phyloP scores from a whole-genome alignment of 2,797 vertebrate genomes.

The Euthynnus affinis region DNA sequence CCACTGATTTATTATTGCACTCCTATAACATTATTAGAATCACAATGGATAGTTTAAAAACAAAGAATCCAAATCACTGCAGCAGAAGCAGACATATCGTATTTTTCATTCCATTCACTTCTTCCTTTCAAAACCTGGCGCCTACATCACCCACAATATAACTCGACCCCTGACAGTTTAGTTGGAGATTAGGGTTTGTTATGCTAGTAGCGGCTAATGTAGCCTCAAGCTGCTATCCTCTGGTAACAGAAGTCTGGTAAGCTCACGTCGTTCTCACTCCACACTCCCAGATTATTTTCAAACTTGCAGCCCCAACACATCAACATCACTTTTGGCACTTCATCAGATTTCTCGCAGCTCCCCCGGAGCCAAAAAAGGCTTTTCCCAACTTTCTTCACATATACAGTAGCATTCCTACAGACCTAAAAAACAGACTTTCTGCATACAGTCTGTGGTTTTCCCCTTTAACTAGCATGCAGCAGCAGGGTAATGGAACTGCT shows the following conservation, averaged over 20 bases:
- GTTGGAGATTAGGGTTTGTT: neutral
- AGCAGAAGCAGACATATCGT: neutral
- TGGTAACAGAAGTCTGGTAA: neutral
- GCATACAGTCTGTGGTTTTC: neutral
- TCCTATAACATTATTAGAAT: neutral
- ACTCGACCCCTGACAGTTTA: neutral
- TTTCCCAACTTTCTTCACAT: constrained; percentile 1
- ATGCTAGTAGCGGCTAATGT: neutral
- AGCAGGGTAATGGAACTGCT: constrained; percentile 24
- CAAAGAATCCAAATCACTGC: neutral
- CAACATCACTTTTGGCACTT: neutral
- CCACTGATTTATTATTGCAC: neutral
- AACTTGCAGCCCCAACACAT: neutral
- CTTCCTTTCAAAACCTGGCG: neutral
- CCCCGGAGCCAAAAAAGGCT: constrained; percentile 3
- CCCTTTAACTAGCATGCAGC: constrained; percentile 20
- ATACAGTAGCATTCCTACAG: constrained; percentile 6
- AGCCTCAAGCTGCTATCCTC: neutral
- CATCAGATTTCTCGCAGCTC: neutral
- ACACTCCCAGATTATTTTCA: constrained; percentile 1
- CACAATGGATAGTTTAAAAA: constrained; percentile 3
- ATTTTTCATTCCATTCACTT: neutral
- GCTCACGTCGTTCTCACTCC: neutral
- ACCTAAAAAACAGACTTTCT: constrained; percentile 29
- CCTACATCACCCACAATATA: neutral